Conservation (phyloP, 2,797 vertebrate species). For the Tauraco hartlaubi region DNA sequence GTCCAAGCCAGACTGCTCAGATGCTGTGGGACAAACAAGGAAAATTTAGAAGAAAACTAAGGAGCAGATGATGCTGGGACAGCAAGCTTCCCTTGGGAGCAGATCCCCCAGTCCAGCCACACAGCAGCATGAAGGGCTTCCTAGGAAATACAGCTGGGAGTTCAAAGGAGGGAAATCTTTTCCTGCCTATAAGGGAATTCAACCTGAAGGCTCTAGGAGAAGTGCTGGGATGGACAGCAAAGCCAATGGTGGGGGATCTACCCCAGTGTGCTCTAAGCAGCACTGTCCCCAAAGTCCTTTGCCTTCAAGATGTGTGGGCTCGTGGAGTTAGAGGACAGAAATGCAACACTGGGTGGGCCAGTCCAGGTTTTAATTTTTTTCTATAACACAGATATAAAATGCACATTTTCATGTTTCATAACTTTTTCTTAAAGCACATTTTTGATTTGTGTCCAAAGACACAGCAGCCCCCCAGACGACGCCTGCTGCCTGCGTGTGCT, state of each 20-base stretch:
- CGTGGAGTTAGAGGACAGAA: background rate
- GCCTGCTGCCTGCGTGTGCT: background rate
- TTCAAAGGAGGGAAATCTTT: background rate
- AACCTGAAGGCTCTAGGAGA: background rate
- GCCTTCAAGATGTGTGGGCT: background rate
- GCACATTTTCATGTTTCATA: background rate
- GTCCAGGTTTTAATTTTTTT: background rate
- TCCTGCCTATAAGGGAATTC: background rate
- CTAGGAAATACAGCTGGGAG: background rate
- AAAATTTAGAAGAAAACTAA: background rate
- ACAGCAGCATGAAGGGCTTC: background rate
- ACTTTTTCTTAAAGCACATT: background rate
- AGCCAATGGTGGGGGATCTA: background rate
- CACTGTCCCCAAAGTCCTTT: background rate
- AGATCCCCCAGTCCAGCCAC: background rate
- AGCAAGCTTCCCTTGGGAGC: background rate
- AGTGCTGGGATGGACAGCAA: background rate
- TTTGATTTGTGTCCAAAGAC: background rate
- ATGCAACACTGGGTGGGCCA: background rate
- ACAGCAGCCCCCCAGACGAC: background rate
- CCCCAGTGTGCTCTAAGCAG: background rate
- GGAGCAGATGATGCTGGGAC: background rate
- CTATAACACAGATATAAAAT: background rate
- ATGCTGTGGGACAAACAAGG: background rate
- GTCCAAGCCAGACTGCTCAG: background rate